phyloP scores from a whole-genome alignment of 2,113 vertebrate genomes.

The Vulpes vulpes region DNA sequence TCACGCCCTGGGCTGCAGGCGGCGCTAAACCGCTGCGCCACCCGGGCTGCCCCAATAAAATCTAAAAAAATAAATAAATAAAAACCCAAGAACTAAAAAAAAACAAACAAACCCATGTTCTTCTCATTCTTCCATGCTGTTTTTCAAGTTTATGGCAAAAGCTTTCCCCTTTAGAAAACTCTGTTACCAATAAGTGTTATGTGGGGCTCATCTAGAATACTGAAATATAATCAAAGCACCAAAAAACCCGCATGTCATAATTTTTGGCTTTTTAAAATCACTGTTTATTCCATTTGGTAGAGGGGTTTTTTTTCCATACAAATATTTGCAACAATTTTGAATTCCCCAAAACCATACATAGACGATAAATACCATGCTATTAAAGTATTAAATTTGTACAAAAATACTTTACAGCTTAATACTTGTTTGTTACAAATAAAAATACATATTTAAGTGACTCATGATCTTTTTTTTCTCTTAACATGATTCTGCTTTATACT shows the following conservation, averaged over 20 bases:
- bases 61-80: too few relatives aligned
- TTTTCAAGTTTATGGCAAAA: not conserved
- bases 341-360: slow-evolving; percentile 96
- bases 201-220: not conserved
- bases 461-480: slow-evolving; percentile 82
- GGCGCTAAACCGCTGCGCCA: too few relatives aligned
- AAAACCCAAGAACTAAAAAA: too few relatives aligned
- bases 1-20: too few relatives aligned
- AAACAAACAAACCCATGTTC: not conserved
- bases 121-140: not conserved
- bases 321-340: slow-evolving; percentile 96
- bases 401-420: slow-evolving; percentile 99
- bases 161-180: not conserved
- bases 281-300: slow-evolving; percentile 91
- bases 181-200: not conserved
- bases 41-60: too few relatives aligned
- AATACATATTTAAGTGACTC: slow-evolving; percentile 97
- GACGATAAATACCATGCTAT: slow-evolving; percentile 99
- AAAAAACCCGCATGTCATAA: not conserved
- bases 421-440: slow-evolving; percentile 99
- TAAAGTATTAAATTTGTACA: slow-evolving; percentile 99
- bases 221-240: slow-evolving; percentile 17
- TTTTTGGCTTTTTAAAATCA: slow-evolving; percentile 87
- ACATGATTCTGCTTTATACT: slow-evolving; percentile 89
- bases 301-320: slow-evolving; percentile 92